A percentile compares a stretch with the other conserved stretches of the same genome.
These are phyloP conservation scores for Helostoma temminkii DNA, from an alignment of 2,797 vertebrate genomes.

Conservation along the genomic window DNA sequence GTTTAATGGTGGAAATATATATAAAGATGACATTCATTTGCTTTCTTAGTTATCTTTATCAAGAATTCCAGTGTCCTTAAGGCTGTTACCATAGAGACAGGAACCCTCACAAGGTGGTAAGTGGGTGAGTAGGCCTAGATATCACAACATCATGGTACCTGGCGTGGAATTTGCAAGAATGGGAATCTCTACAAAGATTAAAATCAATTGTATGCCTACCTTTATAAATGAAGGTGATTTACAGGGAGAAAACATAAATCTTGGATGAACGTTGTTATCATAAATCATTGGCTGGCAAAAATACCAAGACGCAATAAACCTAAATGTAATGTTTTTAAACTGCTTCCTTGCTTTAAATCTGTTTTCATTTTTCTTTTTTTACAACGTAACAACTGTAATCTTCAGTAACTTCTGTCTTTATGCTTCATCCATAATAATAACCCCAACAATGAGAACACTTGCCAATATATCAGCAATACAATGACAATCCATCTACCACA, in stretches of 20 bases:
- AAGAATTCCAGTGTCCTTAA: conserved; percentile 8
- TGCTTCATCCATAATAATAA: background rate
- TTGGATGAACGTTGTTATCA: background rate
- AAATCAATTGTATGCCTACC: background rate
- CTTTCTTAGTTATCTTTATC: conserved; percentile 16
- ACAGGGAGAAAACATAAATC: background rate
- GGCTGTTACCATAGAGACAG: conserved; percentile 47
- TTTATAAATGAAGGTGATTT: background rate
- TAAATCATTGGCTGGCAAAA: conserved; percentile 2
- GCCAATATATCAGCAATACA: conserved; percentile 14
- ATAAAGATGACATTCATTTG: conserved; percentile 1
- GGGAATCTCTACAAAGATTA: conserved; percentile 16
- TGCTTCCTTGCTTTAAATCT: background rate
- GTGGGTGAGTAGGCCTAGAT: too few relatives aligned
- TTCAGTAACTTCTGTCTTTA: conserved; percentile 2
- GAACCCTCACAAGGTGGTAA: conserved; percentile 6
- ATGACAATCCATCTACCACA: conserved; percentile 26
- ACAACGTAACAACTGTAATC: background rate
- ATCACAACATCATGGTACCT: conserved; percentile 42
- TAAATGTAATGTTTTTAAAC: background rate
- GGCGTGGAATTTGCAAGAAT: conserved; percentile 13
- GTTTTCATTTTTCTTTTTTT: background rate
- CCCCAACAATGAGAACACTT: background rate
- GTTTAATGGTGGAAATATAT: background rate
- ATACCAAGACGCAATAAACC: background rate